Evolutionary conservation across 2,113 vertebrate species (phyloP).

Genomic region (Hylia prasina): DNA sequence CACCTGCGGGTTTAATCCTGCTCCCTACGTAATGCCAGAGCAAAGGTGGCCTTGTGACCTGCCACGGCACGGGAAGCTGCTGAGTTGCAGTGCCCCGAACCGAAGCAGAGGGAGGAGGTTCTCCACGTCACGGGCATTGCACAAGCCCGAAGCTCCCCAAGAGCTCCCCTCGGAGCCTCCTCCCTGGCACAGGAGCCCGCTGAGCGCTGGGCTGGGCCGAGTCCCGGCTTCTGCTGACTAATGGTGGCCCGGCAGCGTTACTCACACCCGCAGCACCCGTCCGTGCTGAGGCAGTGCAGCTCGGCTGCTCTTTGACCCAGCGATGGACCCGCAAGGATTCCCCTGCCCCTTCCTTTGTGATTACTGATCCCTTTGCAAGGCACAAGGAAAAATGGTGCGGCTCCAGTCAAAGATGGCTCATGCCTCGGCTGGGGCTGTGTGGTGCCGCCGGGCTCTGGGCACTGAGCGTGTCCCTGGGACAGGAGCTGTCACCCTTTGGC

Average conservation of each 20-base stretch:
- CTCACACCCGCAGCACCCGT: background rate
- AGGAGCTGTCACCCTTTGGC: fast-evolving
- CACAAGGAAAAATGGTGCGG: fast-evolving
- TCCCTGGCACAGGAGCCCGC: background rate
- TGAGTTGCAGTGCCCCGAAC: fast-evolving
- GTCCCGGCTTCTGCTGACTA: background rate
- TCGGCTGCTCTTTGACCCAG: background rate
- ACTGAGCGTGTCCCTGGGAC: fast-evolving
- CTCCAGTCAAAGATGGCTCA: fast-evolving
- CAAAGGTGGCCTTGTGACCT: fast-evolving
- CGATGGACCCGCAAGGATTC: fast-evolving
- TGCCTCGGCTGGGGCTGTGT: fast-evolving
- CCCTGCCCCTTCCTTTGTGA: background rate
- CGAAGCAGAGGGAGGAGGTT: background rate
- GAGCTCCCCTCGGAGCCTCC: background rate
- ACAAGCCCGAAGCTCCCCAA: background rate
- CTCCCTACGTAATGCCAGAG: fast-evolving
- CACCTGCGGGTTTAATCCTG: fast-evolving
- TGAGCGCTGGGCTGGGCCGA: background rate
- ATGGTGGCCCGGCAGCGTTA: background rate
- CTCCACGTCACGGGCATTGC: background rate
- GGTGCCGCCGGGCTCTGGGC: fast-evolving
- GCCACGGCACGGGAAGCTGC: fast-evolving
- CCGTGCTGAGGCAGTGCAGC: fast-evolving
- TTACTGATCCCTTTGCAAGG: background rate